Base-by-base conservation (phyloP, 2,888 invertebrate genomes). In the Agrenia bidenticulata region DNA sequence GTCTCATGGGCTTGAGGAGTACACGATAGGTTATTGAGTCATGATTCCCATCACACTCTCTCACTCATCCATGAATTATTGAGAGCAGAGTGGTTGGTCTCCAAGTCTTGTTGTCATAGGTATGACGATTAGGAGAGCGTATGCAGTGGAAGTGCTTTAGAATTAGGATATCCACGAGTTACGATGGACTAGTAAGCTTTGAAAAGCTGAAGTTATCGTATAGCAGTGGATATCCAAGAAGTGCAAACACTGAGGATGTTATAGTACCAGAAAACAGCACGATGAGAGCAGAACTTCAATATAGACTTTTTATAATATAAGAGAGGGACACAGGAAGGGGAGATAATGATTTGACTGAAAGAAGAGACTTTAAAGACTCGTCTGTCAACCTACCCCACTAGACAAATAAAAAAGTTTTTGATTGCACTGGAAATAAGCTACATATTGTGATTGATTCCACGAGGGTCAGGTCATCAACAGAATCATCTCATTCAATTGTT, bases 1-100 rank as follows among this genome's bases (percentile, higher is more conserved):
- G 42, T 42, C 45, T 45, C 42, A n/a, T 41, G 54, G 61, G 53
- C 26, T 49, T 37, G 39, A 61, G 54, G n/a, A n/a, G n/a, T n/a
- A n/a, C 41, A 54, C 42, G 61, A 61, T 54, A 61, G 54, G 53
- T 61, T 61, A 61, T 60, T 50, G 50, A 60, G 50, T 60, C 32
- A 60, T 42, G 23, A 37, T 5, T 45, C 15, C 45, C 45, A 45
- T 45, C 45, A 17, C 45, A 17, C n/a, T 9, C 45, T 45, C 45
- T 45, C 45, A 45, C 19, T 45, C 45, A 45, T 45, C 45, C 45
- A 45, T 45, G 15, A 45, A 45, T 45, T 45, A 45, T 45, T 45
- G 45, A 45, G 45, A n/a, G n/a, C n/a, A n/a, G n/a, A n/a, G n/a
- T n/a, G n/a, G n/a, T n/a, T n/a, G n/a, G n/a, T n/a, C n/a, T n/a